Conservation (phyloP, 2,888 invertebrate genomes). For the Phyllotreta striolata region DNA sequence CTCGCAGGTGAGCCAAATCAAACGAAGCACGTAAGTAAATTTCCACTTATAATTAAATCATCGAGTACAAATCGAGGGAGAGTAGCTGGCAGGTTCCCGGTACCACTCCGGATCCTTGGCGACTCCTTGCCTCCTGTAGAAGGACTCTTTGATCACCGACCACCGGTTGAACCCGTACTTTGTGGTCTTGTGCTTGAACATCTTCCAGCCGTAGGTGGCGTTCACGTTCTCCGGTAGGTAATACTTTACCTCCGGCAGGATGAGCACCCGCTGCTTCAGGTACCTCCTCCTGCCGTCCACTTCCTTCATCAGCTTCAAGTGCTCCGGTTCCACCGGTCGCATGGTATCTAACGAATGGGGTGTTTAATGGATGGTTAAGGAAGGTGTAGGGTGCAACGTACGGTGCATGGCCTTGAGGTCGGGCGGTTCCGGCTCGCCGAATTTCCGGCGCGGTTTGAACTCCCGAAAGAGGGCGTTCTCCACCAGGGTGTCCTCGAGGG, state of each 20-base stretch:
- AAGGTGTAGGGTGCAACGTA: conserved; percentile 3
- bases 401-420: conserved; percentile 37
- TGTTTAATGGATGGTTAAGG: not conserved
- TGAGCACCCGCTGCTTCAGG: conserved; percentile 62
- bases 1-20: conserved; percentile 3
- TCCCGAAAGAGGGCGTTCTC: conserved; percentile 42
- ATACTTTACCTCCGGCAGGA: conserved; percentile 66
- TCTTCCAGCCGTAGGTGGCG: conserved; percentile 70
- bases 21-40: no score
- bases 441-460: conserved; percentile 44
- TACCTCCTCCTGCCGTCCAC: conserved; percentile 64
- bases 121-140: conserved; percentile 67
- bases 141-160: conserved; percentile 65
- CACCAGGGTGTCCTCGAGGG: conserved; percentile 40
- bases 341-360: not conserved
- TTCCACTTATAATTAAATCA: not conserved
- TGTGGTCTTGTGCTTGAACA: conserved; percentile 57
- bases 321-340: conserved; percentile 62
- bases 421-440: conserved; percentile 36
- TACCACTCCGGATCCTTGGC: conserved; percentile 67
- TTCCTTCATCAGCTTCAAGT: conserved; percentile 58
- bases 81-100: conserved; percentile 60
- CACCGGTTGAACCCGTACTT: conserved; percentile 63
- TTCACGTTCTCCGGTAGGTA: conserved; percentile 64
- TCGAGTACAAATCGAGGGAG: conserved; percentile 54